phyloP scores from a whole-genome alignment of 2,888 invertebrate genomes.

The Epiperipatus broadwayi region DNA sequence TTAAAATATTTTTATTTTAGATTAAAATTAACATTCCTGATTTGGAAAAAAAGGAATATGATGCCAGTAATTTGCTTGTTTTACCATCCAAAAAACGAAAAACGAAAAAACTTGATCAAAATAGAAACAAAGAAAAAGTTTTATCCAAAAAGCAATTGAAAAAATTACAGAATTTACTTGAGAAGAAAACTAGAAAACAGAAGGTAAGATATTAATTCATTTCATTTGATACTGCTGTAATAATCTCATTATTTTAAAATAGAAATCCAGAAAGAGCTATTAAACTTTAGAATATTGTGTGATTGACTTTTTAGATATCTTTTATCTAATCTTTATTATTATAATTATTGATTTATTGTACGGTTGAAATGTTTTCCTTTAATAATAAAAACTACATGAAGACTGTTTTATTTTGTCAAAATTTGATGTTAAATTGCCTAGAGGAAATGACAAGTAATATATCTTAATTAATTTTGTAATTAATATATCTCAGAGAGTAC shows the following conservation, averaged over 20 bases:
- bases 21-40: constrained; percentile 42
- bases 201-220: no score
- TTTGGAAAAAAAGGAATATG: constrained; percentile 39
- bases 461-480: no score
- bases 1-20: no score
- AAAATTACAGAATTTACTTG: constrained; percentile 60
- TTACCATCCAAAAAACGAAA: constrained; percentile 62
- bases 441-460: no score
- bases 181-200: constrained; percentile 69
- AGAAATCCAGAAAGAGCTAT: no score
- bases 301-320: not conserved
- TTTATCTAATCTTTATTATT: constrained; percentile 11
- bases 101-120: no score
- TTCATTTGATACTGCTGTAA: no score
- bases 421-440: no score
- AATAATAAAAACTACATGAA: not conserved
- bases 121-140: constrained; percentile 37
- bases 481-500: no score
- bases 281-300: not conserved
- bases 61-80: constrained; percentile 56
- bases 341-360: constrained; percentile 1
- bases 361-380: not conserved
- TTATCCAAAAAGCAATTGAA: constrained; percentile 74
- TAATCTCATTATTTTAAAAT: no score
- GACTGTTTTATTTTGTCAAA: no score